Conservation (phyloP, 2,888 invertebrate genomes). For the Phalera bucephala region DNA sequence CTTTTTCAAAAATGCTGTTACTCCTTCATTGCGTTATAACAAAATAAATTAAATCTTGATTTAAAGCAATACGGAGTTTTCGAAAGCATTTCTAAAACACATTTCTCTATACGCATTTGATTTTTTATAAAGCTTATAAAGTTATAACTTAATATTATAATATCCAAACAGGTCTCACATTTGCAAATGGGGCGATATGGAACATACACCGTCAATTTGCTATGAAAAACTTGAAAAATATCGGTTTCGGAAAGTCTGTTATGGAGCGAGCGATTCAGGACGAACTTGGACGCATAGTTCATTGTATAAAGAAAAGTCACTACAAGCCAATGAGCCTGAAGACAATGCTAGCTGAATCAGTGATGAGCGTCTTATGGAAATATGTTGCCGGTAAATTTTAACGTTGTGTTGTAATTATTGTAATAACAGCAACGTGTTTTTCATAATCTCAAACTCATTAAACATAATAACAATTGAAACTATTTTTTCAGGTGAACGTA, state of each 20-base stretch:
- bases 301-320: slow-evolving; percentile 53
- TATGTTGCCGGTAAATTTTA: slow-evolving; percentile 86
- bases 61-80: too few species aligned
- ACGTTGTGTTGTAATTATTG: too few species aligned
- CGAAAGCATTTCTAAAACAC: too few species aligned
- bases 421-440: too few species aligned
- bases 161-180: slow-evolving; percentile 89
- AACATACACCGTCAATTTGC: slow-evolving; percentile 86
- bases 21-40: too few species aligned
- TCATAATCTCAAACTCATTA: too few species aligned
- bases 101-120: too few species aligned
- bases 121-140: too few species aligned
- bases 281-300: slow-evolving; percentile 81
- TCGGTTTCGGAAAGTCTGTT: slow-evolving; percentile 84
- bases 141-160: too few species aligned
- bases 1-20: too few species aligned
- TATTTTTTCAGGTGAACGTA: slow-evolving; percentile 76
- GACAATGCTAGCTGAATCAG: slow-evolving; percentile 82
- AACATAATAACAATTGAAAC: too few species aligned
- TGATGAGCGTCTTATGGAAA: slow-evolving; percentile 87
- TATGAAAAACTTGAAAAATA: slow-evolving; percentile 84
- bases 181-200: slow-evolving; percentile 87
- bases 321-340: slow-evolving; percentile 71
- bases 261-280: slow-evolving; percentile 84
- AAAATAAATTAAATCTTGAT: too few species aligned